A percentile compares a stretch with the other conserved stretches of the same genome.
These are phyloP conservation scores for Podarcis raffonei DNA, from an alignment of 2,113 vertebrate genomes.

Conservation along the genomic window DNA sequence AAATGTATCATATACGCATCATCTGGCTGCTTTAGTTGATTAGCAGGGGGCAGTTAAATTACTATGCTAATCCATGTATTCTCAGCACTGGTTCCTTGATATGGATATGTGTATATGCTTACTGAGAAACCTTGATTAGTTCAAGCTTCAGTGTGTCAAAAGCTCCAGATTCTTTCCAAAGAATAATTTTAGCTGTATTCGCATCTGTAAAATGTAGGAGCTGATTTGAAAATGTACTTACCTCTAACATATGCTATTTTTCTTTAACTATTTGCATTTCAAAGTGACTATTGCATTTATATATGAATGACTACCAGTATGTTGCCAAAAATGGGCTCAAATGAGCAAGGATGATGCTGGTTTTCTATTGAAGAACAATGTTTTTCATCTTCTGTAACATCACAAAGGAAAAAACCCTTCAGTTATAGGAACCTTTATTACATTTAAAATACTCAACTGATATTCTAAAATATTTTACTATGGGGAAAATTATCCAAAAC, in stretches of 20 bases:
- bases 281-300: conserved; percentile 76
- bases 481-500: conserved; percentile 42
- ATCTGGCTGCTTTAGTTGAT: conserved; percentile 69
- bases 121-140: conserved; percentile 74
- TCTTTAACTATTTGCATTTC: conserved; percentile 85
- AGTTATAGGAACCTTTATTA: conserved; percentile 74
- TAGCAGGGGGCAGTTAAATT: conserved; percentile 75
- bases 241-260: conserved; percentile 82
- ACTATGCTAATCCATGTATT: conserved; percentile 76
- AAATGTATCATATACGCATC: conserved; percentile 48
- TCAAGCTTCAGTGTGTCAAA: conserved; percentile 75
- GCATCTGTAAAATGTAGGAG: conserved; percentile 70
- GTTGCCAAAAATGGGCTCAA: conserved; percentile 74
- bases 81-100: conserved; percentile 71
- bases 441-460: conserved; percentile 65
- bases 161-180: conserved; percentile 74
- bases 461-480: conserved; percentile 64
- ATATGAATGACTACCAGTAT: conserved; percentile 79
- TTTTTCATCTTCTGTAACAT: conserved; percentile 76
- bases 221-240: conserved; percentile 81
- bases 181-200: conserved; percentile 76
- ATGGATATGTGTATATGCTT: conserved; percentile 72
- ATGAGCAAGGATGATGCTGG: conserved; percentile 73
- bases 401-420: conserved; percentile 72
- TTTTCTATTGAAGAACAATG: conserved; percentile 74